Base-by-base conservation (phyloP, 2,797 vertebrate species). In the Chrysocyon brachyurus region DNA sequence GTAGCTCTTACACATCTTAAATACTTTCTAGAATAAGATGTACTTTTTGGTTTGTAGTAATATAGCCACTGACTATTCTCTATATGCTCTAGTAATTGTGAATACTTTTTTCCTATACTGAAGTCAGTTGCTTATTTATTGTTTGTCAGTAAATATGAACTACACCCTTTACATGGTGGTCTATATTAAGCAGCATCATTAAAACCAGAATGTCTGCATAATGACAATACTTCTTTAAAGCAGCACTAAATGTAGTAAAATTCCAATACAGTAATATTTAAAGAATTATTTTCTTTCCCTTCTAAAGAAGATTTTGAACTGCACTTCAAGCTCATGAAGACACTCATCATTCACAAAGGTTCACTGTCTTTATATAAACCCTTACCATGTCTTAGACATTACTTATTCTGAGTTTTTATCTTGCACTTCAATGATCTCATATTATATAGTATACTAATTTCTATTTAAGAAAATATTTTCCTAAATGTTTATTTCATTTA, bases 151-250 rank as follows among this genome's bases (percentile, higher is more conserved):
- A 77, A 91, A 79, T 52, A 94, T 56, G 54, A 96, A 54, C 24
- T 79, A 63, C 5, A 73, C 2, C 17, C 49, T 94, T 96, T 64
- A 46, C 36, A 72, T 17, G 26, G 90, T 87, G 28, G 19, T 14
- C 52, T 94, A 26, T 82, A 91, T 0, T 84, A 28, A 94, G 73
- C 2, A 90, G 87, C 89, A 77, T 4, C 12, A 82, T 91, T 77
- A 94, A 84, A 97, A 68, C 14, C 9, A 87, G 93, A 93, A 91
- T 3, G 11, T 66, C 1, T 46, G 24, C 46, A 90, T 56, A 83
- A 64, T 40, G 46, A 83, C n/a, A 82, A 21, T 66, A 66, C 33
- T 85, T 96, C 19, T 85, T 95, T 94, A 90, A 96, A 83, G 40
- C 6, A 61, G 28, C 24, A 75, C 57, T 89, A 85, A 90, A 81